Base-by-base conservation (phyloP, 1,140 invertebrate species). In the Ceratina japonica region DNA sequence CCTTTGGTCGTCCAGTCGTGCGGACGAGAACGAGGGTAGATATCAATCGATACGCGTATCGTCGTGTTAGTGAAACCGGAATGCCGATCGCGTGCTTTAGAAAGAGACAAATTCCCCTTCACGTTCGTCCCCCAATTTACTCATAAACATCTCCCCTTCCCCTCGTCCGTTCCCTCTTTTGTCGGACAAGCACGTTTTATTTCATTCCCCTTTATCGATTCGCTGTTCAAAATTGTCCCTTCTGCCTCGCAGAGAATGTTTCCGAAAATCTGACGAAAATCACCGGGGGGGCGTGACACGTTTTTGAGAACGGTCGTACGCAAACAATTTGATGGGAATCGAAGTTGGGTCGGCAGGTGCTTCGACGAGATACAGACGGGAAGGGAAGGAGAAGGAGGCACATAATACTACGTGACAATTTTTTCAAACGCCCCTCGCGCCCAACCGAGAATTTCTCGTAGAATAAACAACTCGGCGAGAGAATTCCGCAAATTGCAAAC, bases 281-380 rank as follows among this genome's bases (percentile, higher is more conserved):
- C 5, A 44, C 37, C n/a, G n/a, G 10, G 37, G 37, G 2, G 5
- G 37, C 37, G 37, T 44, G 37, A 44, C 37, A 44, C 37, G 1
- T 31, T 44, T 44, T 44, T 44, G 37, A 44, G 37, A 10, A 44
- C 27, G 22, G 22, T 77, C 58, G 24, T 71, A 52, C 66, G 75
- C 75, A 77, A 77, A 77, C 75, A 77, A 77, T 77, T 71, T 44
- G 54, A 31, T 31, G 75, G 58, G 62, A 77, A 77, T 77, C 75
- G 71, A 77, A 77, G 75, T 27, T 37, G 27, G 13, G 27, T 61
- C 15, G 31, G 22, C 15, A 22, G 18, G n/a, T 37, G 22, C 7
- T 49, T 51, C 22, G 7, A 12, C 4, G 65, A 7, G 10, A 52
- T 3, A 18, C 10, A 44, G 37, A 7, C 37, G 37, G 37, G 5